phyloP scores from a whole-genome alignment of 2,797 vertebrate genomes.

The Xiphorhynchus erythropygius region DNA sequence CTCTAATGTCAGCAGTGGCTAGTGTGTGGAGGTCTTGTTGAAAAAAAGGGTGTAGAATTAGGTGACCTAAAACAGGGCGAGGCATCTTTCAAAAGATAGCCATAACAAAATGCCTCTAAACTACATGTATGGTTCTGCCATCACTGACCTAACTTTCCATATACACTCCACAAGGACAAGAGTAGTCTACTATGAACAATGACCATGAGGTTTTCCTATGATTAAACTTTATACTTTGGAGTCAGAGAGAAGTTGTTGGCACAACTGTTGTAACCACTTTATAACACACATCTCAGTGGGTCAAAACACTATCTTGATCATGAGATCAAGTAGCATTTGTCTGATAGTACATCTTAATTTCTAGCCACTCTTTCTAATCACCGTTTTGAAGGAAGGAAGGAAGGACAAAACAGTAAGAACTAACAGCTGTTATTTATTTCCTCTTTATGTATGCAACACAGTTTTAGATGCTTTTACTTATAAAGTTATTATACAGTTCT shows the following conservation, averaged over 20 bases:
- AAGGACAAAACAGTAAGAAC: not conserved
- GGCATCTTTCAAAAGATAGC: not conserved
- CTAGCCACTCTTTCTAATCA: not conserved
- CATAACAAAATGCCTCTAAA: not conserved
- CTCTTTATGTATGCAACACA: not conserved
- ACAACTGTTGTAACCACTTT: not conserved
- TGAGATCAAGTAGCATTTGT: not conserved
- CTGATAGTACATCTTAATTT: not conserved
- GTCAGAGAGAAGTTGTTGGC: not conserved
- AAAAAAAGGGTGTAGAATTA: not conserved
- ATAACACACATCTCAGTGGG: not conserved
- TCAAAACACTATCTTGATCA: not conserved
- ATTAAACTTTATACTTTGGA: not conserved
- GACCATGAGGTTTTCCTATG: not conserved
- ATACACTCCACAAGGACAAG: not conserved
- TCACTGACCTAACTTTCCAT: not conserved
- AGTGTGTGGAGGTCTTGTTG: not conserved
- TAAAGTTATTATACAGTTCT: not conserved
- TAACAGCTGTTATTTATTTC: slow-evolving; percentile 3
- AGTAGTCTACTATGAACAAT: not conserved
- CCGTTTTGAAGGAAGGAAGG: not conserved
- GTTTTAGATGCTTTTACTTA: not conserved
- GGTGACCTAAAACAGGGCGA: not conserved
- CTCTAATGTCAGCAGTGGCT: not conserved
- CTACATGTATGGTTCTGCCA: not conserved